Percentiles rank a stretch among this genome's conserved stretches.
Conservation (phyloP, 1,140 invertebrate genomes). For the Uloborus diversus region DNA sequence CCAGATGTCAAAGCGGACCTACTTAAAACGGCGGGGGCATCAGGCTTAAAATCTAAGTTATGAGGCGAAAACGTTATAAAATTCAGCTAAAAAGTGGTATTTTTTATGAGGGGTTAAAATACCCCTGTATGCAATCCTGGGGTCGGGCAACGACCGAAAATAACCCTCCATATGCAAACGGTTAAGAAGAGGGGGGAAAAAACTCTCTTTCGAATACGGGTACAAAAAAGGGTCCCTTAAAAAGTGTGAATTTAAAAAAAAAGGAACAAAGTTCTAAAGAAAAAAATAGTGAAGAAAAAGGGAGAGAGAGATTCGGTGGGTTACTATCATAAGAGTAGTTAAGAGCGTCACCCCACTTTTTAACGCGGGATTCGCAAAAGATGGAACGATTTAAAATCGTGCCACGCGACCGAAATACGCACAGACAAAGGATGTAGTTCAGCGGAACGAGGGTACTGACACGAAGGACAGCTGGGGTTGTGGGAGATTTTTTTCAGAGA, state of each 20-base stretch:
- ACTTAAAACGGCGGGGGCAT: too few species aligned
- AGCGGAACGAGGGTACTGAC: not conserved
- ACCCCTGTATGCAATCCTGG: not conserved
- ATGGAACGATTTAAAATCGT: not conserved
- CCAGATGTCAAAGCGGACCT: too few species aligned
- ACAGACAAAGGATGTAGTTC: conserved; percentile 29
- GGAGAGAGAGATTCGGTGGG: not conserved
- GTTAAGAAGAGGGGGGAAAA: not conserved
- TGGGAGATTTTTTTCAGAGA: too few species aligned
- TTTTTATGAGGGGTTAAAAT: not conserved
- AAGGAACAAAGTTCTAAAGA: not conserved
- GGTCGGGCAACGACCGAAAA: conserved; percentile 20
- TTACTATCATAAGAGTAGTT: conserved; percentile 6
- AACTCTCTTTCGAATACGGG: not conserved
- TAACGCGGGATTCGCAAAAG: not conserved
- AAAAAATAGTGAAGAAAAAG: conserved; percentile 2
- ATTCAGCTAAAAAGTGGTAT: not conserved
- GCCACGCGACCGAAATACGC: conserved; percentile 16
- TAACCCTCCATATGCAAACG: too few species aligned
- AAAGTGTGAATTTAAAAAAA: not conserved
- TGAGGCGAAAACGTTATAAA: too few species aligned
- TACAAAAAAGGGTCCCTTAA: not conserved
- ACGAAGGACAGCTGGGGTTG: not conserved
- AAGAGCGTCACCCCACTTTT: conserved; percentile 3
- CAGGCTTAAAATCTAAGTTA: too few species aligned